Base-by-base conservation (phyloP, 2,113 vertebrate species). In the Nyctibius bracteatus region DNA sequence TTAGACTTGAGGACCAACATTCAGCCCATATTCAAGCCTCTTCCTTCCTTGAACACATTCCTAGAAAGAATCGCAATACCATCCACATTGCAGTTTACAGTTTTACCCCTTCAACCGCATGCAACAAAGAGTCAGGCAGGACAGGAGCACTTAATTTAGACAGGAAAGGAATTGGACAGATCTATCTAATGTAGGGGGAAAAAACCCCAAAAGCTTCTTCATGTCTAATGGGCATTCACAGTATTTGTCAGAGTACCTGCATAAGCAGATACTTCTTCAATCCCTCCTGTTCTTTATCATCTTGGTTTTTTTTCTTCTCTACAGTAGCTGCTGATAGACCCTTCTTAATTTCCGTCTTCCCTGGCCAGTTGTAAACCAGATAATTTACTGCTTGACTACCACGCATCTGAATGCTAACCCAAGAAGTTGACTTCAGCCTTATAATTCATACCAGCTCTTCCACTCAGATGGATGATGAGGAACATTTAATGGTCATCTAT, bases 131-230 rank as follows among this genome's bases (percentile, higher is more conserved):
- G 7, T 72, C 23, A 65, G 35, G 11, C 18, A 35, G 73, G 25
- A 58, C 41, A 82, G n/a, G 3, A 86, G 8, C 22, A 46, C 75
- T 21, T 47, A 8, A 22, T 71, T 82, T 66, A 39, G 57, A 46
- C 19, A 65, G 68, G 22, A 70, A 61, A 70, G 15, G 11, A 58
- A 70, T 2, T 25, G 31, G 33, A 70, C 22, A 79, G 35, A 30
- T 55, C 31, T 35, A 12, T 39, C 14, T 30, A 86, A 85, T 10
- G 58, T 0, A 20, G 27, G 4, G 12, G 10, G 0, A 1, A 2
- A n/a, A 66, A 43, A 44, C 0, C 1, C 13, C 6, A 4, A 81
- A 77, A 79, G 18, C 22, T 79, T 85, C 41, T 14, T 43, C 46
- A 33, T 8, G 4, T 54, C 37, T 79, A 37, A 74, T 18, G 33